A percentile compares a stretch with the other conserved stretches of the same genome.
These are phyloP conservation scores for Yponomeuta malinellus DNA, from an alignment of 2,888 invertebrate species.

Conservation along the genomic window DNA sequence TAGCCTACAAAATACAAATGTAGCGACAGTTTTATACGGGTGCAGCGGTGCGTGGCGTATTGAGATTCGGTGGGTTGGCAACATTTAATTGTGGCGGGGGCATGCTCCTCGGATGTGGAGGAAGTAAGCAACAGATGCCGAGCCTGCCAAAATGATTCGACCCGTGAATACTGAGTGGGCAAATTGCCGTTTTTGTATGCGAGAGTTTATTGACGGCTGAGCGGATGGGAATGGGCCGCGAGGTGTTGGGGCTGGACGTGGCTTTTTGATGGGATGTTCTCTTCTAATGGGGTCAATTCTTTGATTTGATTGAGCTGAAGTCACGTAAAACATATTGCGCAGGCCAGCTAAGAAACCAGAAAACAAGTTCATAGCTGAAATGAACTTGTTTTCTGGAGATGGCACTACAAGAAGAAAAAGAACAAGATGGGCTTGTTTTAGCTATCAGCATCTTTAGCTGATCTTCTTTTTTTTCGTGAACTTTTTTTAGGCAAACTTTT, in stretches of 20 bases:
- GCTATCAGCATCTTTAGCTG: no score
- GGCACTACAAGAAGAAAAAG: no score
- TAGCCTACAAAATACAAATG: conserved; percentile 12
- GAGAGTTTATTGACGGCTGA: neutral
- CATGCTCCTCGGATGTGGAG: conserved; percentile 17
- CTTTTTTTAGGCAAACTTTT: no score
- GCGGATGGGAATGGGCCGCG: neutral
- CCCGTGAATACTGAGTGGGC: conserved; percentile 16
- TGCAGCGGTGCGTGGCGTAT: conserved; percentile 48
- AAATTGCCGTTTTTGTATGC: conserved; percentile 9
- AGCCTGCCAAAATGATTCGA: conserved; percentile 20
- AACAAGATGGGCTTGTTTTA: no score
- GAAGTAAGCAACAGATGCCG: conserved; percentile 26
- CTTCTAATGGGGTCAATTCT: neutral
- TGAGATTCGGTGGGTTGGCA: conserved; percentile 54
- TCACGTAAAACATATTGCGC: no score
- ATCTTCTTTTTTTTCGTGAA: no score
- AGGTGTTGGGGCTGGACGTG: neutral
- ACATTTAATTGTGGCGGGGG: conserved; percentile 64
- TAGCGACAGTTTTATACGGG: conserved; percentile 18
- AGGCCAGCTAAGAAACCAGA: no score
- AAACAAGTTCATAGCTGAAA: no score
- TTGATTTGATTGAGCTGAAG: neutral
- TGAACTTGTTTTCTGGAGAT: no score
- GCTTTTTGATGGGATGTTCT: neutral